Percentiles rank a stretch among this genome's conserved stretches.
These are phyloP conservation scores for Uromys caudimaculatus DNA, from an alignment of 2,797 vertebrate species.

Conservation along the genomic window DNA sequence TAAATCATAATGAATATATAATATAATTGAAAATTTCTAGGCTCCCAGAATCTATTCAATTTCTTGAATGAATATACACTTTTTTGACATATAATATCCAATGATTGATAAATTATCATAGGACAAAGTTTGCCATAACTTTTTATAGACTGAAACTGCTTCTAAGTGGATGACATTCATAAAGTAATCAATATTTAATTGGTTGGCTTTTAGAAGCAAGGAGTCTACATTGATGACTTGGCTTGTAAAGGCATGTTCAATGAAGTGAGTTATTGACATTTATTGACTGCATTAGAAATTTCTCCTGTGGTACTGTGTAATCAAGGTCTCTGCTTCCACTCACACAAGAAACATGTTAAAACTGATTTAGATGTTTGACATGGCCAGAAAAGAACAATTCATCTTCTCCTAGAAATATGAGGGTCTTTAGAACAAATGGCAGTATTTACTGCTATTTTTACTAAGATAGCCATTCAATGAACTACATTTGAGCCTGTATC, in stretches of 20 bases:
- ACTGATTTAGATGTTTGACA: neutral
- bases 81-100: neutral
- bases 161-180: neutral
- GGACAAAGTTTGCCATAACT: neutral
- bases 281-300: conserved; percentile 61
- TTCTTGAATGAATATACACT: neutral
- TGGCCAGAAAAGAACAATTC: neutral
- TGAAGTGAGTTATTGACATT: conserved; percentile 49
- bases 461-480: neutral
- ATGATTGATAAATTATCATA: neutral
- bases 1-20: neutral
- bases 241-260: neutral
- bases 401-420: neutral
- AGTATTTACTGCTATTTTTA: neutral
- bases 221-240: neutral
- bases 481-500: neutral
- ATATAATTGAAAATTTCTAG: neutral
- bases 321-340: neutral
- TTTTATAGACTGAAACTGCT: neutral
- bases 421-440: neutral
- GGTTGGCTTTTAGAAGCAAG: conserved; percentile 47
- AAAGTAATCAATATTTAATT: conserved; percentile 24
- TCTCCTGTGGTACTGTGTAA: neutral
- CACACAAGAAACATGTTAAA: neutral
- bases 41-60: neutral